Percentiles rank a stretch among this genome's conserved stretches.
Evolutionary conservation across 2,797 vertebrate genomes (phyloP).

Genomic region (Phrynocephalus guinanensis): DNA sequence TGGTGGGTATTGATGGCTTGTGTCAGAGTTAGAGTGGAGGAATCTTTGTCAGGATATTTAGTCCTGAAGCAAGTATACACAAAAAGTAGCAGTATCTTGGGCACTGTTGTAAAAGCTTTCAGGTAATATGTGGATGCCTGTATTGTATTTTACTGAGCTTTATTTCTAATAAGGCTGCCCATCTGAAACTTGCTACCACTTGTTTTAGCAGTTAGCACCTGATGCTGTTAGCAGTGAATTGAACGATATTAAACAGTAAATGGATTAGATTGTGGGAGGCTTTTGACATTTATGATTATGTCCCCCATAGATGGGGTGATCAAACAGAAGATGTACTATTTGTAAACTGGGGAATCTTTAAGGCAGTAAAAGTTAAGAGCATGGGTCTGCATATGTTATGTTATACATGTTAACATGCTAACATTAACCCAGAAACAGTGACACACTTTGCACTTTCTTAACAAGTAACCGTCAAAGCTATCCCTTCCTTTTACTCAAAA

Average conservation of each 20-base stretch:
- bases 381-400: neutral
- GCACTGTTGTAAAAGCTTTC: too few relatives aligned
- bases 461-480: neutral
- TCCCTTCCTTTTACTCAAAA: slow-evolving; percentile 14
- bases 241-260: neutral
- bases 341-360: neutral
- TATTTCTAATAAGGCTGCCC: too few relatives aligned
- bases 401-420: neutral
- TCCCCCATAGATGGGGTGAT: too few relatives aligned
- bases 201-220: neutral
- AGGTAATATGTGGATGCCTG: too few relatives aligned
- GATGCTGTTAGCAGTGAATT: neutral
- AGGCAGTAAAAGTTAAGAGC: neutral
- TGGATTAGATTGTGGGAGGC: neutral
- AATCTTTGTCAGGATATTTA: neutral
- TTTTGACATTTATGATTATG: neutral
- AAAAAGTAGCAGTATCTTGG: neutral
- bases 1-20: neutral
- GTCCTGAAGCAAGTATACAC: neutral
- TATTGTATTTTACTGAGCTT: too few relatives aligned
- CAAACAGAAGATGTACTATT: neutral
- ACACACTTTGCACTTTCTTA: neutral
- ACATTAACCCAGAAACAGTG: neutral
- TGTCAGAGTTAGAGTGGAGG: neutral
- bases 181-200: too few relatives aligned